These are phyloP conservation scores for Meghimatium bilineatum DNA, from an alignment of 2,888 invertebrate genomes.

Conservation along the genomic window DNA sequence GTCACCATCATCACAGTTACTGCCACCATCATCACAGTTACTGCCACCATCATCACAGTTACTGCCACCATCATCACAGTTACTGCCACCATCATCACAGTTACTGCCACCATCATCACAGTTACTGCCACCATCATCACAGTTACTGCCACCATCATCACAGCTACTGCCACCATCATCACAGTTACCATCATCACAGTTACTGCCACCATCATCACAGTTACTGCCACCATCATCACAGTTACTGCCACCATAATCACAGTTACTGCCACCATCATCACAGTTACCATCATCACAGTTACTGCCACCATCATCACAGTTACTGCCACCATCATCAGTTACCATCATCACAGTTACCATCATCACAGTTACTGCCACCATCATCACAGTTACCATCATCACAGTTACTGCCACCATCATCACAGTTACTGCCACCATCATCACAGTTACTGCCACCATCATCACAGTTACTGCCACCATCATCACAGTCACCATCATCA, in stretches of 20 bases:
- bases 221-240: not conserved
- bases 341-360: not conserved
- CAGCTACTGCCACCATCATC: not conserved
- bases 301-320: not conserved
- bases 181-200: not conserved
- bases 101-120: not conserved
- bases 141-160: not conserved
- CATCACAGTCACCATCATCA: not conserved
- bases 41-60: not conserved
- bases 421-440: not conserved
- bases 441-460: not conserved
- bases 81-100: not conserved
- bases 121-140: not conserved
- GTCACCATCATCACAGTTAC: not conserved
- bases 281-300: not conserved
- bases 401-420: not conserved
- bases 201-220: not conserved
- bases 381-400: too few species aligned
- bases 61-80: not conserved
- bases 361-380: not conserved
- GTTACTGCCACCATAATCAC: too few species aligned
- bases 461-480: not conserved
- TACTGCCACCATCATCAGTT: too few species aligned
- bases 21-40: not conserved
- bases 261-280: slow-evolving; percentile 43